phyloP scores from a whole-genome alignment of 2,113 vertebrate genomes.

The Caloenas nicobarica region DNA sequence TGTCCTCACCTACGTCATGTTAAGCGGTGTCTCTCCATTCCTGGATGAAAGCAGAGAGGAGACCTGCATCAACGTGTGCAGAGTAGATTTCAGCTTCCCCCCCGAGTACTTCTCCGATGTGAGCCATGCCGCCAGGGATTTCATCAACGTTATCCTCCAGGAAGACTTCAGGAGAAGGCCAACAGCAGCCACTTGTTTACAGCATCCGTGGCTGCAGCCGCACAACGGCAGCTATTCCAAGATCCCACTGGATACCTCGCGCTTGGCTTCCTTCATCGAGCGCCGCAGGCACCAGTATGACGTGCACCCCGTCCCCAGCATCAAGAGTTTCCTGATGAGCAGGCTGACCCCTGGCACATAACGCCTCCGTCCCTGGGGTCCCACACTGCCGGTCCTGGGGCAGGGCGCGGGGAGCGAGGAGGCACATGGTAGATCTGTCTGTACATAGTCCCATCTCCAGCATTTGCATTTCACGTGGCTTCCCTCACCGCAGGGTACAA shows the following conservation, averaged over 20 bases:
- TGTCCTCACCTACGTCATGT: slow-evolving; percentile 91
- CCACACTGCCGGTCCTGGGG: not conserved
- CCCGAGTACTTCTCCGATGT: slow-evolving; percentile 89
- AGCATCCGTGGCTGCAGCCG: slow-evolving; percentile 91
- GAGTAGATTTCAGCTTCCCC: slow-evolving; percentile 96
- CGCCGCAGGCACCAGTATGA: slow-evolving; percentile 92
- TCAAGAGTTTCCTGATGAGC: slow-evolving; percentile 88
- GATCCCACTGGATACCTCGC: slow-evolving; percentile 89
- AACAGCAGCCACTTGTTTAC: slow-evolving; percentile 87
- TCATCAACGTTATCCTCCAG: slow-evolving; percentile 87
- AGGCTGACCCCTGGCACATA: slow-evolving; percentile 72
- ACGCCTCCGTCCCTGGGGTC: not conserved
- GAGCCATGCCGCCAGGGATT: slow-evolving; percentile 91
- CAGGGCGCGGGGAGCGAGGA: not conserved
- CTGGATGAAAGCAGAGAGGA: slow-evolving; percentile 96
- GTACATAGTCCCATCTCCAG: slow-evolving; percentile 35
- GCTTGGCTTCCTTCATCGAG: slow-evolving; percentile 91
- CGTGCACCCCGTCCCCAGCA: slow-evolving; percentile 83
- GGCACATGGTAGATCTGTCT: slow-evolving; percentile 23
- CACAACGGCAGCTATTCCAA: slow-evolving; percentile 90
- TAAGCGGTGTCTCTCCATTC: slow-evolving; percentile 96
- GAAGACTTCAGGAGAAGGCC: slow-evolving; percentile 91
- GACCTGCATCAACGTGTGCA: slow-evolving; percentile 95
- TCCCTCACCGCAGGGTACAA: not conserved
- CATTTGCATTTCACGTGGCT: not conserved